These are phyloP conservation scores for Yponomeuta malinellus DNA, from an alignment of 2,888 invertebrate species.

Conservation along the genomic window DNA sequence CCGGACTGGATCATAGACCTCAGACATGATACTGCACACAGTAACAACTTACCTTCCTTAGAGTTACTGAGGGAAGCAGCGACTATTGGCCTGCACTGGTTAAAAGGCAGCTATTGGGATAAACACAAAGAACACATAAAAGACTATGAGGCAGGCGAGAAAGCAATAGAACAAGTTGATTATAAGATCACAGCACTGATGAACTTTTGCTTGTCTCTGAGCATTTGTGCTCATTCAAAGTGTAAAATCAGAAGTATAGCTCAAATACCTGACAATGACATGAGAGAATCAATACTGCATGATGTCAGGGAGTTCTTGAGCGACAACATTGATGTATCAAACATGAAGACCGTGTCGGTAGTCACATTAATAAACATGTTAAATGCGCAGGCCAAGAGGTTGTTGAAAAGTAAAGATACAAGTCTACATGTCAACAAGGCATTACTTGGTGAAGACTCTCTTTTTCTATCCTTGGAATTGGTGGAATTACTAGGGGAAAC, in stretches of 20 bases:
- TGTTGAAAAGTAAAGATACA: slow-evolving; percentile 39
- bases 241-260: slow-evolving; percentile 53
- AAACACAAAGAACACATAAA: slow-evolving; percentile 67
- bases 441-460: slow-evolving; percentile 47
- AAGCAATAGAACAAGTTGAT: slow-evolving; percentile 32
- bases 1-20: slow-evolving; percentile 88
- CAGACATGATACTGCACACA: slow-evolving; percentile 86
- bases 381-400: slow-evolving; percentile 39
- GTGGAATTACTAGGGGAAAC: slow-evolving; percentile 38
- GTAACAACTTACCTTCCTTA: slow-evolving; percentile 79
- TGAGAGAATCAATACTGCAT: slow-evolving; percentile 50
- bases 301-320: slow-evolving; percentile 55
- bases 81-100: slow-evolving; percentile 79
- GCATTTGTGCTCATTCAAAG: slow-evolving; percentile 52
- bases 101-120: slow-evolving; percentile 81
- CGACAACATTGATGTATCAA: slow-evolving; percentile 42
- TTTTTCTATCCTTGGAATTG: slow-evolving; percentile 53
- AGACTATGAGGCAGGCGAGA: slow-evolving; percentile 53
- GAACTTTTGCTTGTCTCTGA: slow-evolving; percentile 53
- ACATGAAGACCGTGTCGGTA: slow-evolving; percentile 47
- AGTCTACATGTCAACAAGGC: slow-evolving; percentile 37
- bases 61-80: slow-evolving; percentile 78
- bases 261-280: slow-evolving; percentile 46
- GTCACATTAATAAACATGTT: slow-evolving; percentile 39
- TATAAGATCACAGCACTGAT: slow-evolving; percentile 47